These are phyloP conservation scores for Mantis religiosa DNA, from an alignment of 2,888 invertebrate genomes.

Conservation along the genomic window DNA sequence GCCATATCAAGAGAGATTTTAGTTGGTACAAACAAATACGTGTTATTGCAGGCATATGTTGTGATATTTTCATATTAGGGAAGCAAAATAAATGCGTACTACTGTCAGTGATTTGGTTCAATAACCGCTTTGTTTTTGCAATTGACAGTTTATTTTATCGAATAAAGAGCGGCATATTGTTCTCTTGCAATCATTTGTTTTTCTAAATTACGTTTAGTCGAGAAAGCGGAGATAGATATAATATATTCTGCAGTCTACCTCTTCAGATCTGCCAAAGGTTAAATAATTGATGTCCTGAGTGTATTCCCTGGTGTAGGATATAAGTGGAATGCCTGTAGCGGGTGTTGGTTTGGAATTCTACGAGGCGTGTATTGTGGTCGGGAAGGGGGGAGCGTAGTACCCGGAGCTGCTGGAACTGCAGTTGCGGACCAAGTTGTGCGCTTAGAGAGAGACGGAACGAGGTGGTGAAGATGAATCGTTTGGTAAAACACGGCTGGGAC, in stretches of 20 bases:
- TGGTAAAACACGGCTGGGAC: conserved; percentile 27
- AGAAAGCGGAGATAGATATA: not conserved
- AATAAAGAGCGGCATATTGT: not conserved
- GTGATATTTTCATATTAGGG: too few relatives aligned
- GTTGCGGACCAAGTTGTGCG: not conserved
- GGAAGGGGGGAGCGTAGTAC: not conserved
- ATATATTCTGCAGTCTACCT: not conserved
- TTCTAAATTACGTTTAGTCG: not conserved
- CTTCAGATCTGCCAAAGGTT: conserved; percentile 15
- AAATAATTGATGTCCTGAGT: conserved; percentile 17
- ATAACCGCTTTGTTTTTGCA: too few relatives aligned
- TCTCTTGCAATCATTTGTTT: not conserved
- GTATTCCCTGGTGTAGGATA: not conserved
- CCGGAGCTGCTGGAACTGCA: not conserved
- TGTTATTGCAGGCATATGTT: too few relatives aligned
- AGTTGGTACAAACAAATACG: too few relatives aligned
- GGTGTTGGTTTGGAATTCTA: not conserved
- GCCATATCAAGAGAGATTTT: too few relatives aligned
- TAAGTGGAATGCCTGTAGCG: not conserved
- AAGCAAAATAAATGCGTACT: too few relatives aligned
- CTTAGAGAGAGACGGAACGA: not conserved
- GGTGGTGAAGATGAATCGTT: conserved; percentile 25
- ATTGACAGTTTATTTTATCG: not conserved
- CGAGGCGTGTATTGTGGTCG: not conserved
- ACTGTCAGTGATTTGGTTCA: too few relatives aligned